Base-by-base conservation (phyloP, 2,888 invertebrate species). In the Lasioglossum marginatum region DNA sequence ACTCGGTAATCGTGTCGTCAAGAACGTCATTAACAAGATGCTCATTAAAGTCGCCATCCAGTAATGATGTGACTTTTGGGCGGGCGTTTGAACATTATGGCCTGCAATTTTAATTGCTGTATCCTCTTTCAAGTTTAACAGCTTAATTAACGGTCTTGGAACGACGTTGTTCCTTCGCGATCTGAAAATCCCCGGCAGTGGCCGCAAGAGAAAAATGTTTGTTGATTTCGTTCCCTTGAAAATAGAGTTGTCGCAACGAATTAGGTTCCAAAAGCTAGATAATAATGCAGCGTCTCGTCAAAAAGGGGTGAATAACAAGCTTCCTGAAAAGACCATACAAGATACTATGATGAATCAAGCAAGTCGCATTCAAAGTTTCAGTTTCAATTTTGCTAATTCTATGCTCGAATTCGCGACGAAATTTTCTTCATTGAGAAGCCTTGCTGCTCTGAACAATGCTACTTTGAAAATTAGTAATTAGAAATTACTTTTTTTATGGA, bases 1-100 rank as follows among this genome's bases (percentile, higher is more conserved):
- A 74, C 31, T 60, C 70, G 60, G 70, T 78, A 68, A 85, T 73
- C 60, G 63, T 66, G 66, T 40, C 66, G 66, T 37, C 37, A n/a
- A 63, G 66, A 81, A 57, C 60, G 27, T 85, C 81, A 79, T 86
- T 86, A 82, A 73, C 76, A 66, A 76, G 68, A 57, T 70, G 77
- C 76, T 79, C 78, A 63, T 76, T 79, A 85, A 76, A 77, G 75
- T 57, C 74, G 68, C 37, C 66, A 45, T 60, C 14, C 78, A 40
- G 57, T 82, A 79, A 81, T 68, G 71, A 75, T 48, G 71, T 66
- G 77, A 86, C 79, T 75, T 85, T 79, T 77, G n/a, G 73, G 19
- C 82, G 66, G 66, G 27, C 27, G 63, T 74, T 74, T 43, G 71
- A 72, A 73, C 70, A 16, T 34, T n/a, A 23, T 60, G 70, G 31